phyloP scores from a whole-genome alignment of 2,888 invertebrate genomes.

The Drosophila pseudotalamancana region DNA sequence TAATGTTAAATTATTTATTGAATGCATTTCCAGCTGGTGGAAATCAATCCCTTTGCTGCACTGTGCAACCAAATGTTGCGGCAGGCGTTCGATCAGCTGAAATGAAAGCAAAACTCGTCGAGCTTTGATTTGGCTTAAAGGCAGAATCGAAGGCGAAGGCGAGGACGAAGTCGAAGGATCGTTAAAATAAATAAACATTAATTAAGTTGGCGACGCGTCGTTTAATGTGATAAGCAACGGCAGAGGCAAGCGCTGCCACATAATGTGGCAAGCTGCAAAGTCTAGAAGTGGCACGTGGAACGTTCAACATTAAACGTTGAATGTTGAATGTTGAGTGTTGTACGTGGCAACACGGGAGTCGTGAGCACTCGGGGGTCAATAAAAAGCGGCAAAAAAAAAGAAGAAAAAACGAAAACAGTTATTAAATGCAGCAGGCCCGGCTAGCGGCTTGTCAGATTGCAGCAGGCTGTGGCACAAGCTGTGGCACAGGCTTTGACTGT shows the following conservation, averaged over 20 bases:
- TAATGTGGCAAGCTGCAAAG: constrained; percentile 71
- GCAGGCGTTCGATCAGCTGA: constrained; percentile 88
- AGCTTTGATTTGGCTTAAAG: constrained; percentile 59
- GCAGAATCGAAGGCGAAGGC: background rate
- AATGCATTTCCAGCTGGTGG: constrained; percentile 88
- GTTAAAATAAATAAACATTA: constrained; percentile 75
- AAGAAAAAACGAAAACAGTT: constrained; percentile 73
- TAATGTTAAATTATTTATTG: background rate
- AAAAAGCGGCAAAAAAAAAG: constrained; percentile 25
- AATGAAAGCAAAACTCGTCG: constrained; percentile 61
- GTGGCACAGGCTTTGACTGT: background rate
- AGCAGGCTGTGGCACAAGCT: constrained; percentile 51
- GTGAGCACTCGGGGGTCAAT: constrained; percentile 60
- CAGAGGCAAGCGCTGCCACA: constrained; percentile 30
- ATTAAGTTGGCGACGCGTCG: constrained; percentile 67
- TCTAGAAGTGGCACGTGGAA: constrained; percentile 67
- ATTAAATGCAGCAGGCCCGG: constrained; percentile 74
- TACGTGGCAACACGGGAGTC: too few relatives aligned
- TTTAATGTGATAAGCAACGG: constrained; percentile 55
- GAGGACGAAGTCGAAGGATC: constrained; percentile 19
- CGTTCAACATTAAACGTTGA: too few relatives aligned
- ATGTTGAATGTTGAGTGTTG: too few relatives aligned
- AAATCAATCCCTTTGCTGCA: constrained; percentile 97
- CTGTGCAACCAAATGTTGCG: constrained; percentile 97
- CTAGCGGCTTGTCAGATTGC: constrained; percentile 66